Conservation (phyloP, 2,797 vertebrate species). For the Parauchenoglanis punctatus region DNA sequence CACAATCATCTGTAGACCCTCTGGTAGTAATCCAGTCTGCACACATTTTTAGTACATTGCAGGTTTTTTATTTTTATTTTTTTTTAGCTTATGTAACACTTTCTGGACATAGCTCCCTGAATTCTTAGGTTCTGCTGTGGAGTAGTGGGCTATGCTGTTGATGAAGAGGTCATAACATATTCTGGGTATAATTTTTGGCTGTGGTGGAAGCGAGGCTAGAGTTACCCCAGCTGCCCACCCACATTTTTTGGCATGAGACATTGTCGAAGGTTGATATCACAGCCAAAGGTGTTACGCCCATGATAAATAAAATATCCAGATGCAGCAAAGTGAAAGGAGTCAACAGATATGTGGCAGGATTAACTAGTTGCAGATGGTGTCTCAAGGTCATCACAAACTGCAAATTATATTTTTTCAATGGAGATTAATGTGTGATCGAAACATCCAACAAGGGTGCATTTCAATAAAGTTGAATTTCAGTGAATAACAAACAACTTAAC, state of each 20-base stretch:
- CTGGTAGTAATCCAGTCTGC: background rate
- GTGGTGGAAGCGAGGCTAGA: slow-evolving; percentile 61
- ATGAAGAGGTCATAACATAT: slow-evolving; percentile 68
- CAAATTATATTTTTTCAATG: background rate
- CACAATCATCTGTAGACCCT: background rate
- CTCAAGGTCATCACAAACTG: slow-evolving; percentile 40
- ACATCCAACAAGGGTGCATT: background rate
- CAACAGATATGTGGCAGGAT: slow-evolving; percentile 55
- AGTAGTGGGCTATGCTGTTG: slow-evolving; percentile 62
- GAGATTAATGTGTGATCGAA: background rate
- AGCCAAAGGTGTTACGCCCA: slow-evolving; percentile 73
- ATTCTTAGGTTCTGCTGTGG: background rate
- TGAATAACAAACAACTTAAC: background rate
- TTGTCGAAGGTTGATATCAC: slow-evolving; percentile 67
- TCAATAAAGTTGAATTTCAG: background rate
- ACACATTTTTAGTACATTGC: background rate
- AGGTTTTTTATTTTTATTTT: background rate
- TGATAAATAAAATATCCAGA: slow-evolving; percentile 64
- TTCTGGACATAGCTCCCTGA: background rate
- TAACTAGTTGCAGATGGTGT: slow-evolving; percentile 46
- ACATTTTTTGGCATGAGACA: slow-evolving; percentile 72
- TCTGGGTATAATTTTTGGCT: slow-evolving; percentile 69
- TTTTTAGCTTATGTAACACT: background rate
- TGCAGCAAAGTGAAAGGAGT: slow-evolving; percentile 59
- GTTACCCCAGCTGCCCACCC: slow-evolving; percentile 80